Base-by-base conservation (phyloP, 2,797 vertebrate genomes). In the Coregonus sp. region DNA sequence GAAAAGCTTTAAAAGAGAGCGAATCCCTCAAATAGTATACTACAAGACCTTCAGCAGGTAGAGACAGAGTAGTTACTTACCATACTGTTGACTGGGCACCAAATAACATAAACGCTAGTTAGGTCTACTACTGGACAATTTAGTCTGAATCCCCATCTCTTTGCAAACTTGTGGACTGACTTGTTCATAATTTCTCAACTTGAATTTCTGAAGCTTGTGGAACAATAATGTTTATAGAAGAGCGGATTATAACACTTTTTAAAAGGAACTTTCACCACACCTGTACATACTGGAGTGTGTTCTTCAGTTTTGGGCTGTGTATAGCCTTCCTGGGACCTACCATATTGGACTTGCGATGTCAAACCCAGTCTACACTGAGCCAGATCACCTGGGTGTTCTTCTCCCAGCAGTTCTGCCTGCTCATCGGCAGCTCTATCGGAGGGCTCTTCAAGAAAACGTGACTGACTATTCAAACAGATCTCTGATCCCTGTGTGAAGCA, bases 381-480 rank as follows among this genome's bases (percentile, higher is more conserved):
- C 93, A 98, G 91, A 97, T 99, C 86, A 98, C 98, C 85, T 99
- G 97, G 97, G 97, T 99, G 15, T 99, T 99, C 92, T 99, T 99
- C 86, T 91, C 97, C 16, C 97, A 99, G 92, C 97, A 99, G 92
- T 94, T 98, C 90, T 98, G 96, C 91, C 89, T 99, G 85, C 93
- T 99, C 85, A 89, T 98, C 82, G 98, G 98, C 80, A 98, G 97
- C 92, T 96, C 96, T 40, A 54, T 97, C 14, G 95, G 94, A 50
- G 98, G 98, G 29, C 56, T 95, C 89, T 98, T 98, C 92, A 98
- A 96, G 87, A 95, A 93, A 89, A 97, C 96, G 98, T 99, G 92
- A 97, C 97, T 92, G 20, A 25, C 20, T 63, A 63, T 61, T 25
- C n/a, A 61, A 56, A 61, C 7, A n/a, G 3, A 25, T 61, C n/a